Conservation (phyloP, 2,888 invertebrate species). For the Pyrrhia umbra region DNA sequence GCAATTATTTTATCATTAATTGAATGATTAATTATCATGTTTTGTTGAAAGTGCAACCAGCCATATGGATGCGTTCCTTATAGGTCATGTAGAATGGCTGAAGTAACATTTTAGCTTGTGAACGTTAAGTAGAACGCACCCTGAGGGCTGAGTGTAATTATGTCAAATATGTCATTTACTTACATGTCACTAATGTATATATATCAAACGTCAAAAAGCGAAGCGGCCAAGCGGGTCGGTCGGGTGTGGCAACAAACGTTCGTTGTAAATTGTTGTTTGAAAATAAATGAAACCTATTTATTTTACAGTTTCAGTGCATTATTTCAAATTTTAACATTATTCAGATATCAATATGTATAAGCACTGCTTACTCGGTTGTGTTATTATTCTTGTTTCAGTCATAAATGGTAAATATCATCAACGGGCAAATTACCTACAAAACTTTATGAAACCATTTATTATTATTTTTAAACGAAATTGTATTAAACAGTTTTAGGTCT, state of each 20-base stretch:
- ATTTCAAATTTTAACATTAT: not conserved
- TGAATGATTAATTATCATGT: too few relatives aligned
- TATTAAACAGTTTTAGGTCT: slow-evolving; percentile 91
- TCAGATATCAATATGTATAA: slow-evolving; percentile 43
- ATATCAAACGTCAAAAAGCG: not conserved
- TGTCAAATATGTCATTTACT: not conserved
- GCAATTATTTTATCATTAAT: too few relatives aligned
- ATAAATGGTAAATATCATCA: slow-evolving; percentile 53
- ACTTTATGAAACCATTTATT: slow-evolving; percentile 1
- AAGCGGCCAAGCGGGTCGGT: not conserved
- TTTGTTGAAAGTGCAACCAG: too few relatives aligned
- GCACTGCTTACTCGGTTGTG: slow-evolving; percentile 22
- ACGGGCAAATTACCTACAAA: not conserved
- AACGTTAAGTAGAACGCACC: too few relatives aligned
- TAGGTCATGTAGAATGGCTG: too few relatives aligned
- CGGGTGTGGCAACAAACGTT: slow-evolving; percentile 49
- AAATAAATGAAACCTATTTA: not conserved
- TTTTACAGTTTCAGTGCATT: not conserved
- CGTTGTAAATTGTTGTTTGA: slow-evolving; percentile 22
- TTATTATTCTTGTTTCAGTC: slow-evolving; percentile 47
- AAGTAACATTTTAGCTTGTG: too few relatives aligned
- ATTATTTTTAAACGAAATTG: slow-evolving; percentile 12
- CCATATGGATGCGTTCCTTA: too few relatives aligned
- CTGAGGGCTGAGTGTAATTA: too few relatives aligned
- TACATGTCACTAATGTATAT: too few relatives aligned